Evolutionary conservation across 2,113 vertebrate species (phyloP), one percentile per base, ranked within the genome.

Genomic region (Indri indri): DNA sequence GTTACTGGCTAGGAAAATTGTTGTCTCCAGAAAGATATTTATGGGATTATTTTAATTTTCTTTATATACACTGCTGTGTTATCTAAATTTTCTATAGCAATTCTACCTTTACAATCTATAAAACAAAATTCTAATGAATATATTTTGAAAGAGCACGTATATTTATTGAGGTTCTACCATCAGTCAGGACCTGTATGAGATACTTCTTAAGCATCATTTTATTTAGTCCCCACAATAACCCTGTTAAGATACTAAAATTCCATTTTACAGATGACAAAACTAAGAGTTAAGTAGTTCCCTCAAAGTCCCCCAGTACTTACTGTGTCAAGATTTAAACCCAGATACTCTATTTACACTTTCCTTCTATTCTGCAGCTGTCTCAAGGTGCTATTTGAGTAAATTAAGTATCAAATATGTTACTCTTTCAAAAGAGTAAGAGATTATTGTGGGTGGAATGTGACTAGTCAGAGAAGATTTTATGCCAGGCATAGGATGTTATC

Each of bases 51-150:
- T 90, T 61, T 83, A 71, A 87, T 68, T 90, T 94, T 95, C 63
- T 74, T 32, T 94, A 47, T 23, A 37, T 66, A 68, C 13, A 22
- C 8, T 89, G 45, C 45, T 77, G 77, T 37, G 7, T 42, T 50
- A 74, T 42, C 40, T 94, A 76, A 63, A 65, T 65, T 95, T 88
- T 90, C 76, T 93, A 34, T 10, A n/a, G 50, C 22, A 59, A 85
- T 94, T 91, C 52, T 92, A 87, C 45, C 88, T 95, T 85, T 84
- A 79, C 3, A 90, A 61, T 34, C n/a, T 11, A 37, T 45, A 80
- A 97, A 93, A 76, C 83, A 93, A 66, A 73, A 37, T 47, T 74
- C 37, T 82, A 87, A 88, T 52, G 61, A 90, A 57, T 42, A 37
- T 77, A 83, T 61, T 89, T 92, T 37, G n/a, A 88, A 94, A 83